Percentiles rank a stretch among this genome's conserved stretches.
These are phyloP conservation scores for Amiota minor DNA, from an alignment of 2,888 invertebrate species.

Conservation along the genomic window DNA sequence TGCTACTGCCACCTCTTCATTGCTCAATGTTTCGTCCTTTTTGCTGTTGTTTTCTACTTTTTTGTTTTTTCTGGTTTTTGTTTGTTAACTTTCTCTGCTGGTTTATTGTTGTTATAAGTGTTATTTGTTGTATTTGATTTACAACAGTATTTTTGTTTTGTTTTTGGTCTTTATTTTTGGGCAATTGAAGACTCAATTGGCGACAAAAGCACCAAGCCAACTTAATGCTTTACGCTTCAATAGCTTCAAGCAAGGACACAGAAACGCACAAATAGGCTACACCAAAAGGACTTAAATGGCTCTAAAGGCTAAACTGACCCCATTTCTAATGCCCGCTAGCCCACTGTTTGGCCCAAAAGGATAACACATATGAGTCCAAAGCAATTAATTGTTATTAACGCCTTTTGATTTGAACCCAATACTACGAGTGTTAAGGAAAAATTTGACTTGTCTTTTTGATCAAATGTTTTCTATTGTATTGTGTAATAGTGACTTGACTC, in stretches of 20 bases:
- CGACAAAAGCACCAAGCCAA: constrained; percentile 5
- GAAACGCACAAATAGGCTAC: background rate
- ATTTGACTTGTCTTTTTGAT: too few relatives aligned
- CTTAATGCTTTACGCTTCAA: constrained; percentile 12
- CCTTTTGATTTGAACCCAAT: background rate
- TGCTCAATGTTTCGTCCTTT: constrained; percentile 1
- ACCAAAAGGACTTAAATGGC: background rate
- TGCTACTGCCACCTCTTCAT: background rate
- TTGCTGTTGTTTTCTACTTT: constrained; percentile 21
- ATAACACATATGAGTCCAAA: background rate
- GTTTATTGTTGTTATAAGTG: constrained; percentile 14
- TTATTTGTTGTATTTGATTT: constrained; percentile 20
- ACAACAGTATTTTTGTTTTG: background rate
- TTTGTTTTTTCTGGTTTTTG: constrained; percentile 10
- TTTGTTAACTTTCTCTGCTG: background rate
- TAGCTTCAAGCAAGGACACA: background rate
- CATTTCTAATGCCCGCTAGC: too few relatives aligned
- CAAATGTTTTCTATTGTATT: too few relatives aligned
- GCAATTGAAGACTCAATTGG: constrained; percentile 27
- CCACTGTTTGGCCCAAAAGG: too few relatives aligned
- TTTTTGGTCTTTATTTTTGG: constrained; percentile 14
- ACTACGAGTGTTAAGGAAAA: too few relatives aligned
- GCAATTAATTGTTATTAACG: background rate
- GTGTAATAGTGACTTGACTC: too few relatives aligned
- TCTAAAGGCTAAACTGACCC: too few relatives aligned